Conservation (phyloP, 2,797 vertebrate species). For the Gymnothorax javanicus region DNA sequence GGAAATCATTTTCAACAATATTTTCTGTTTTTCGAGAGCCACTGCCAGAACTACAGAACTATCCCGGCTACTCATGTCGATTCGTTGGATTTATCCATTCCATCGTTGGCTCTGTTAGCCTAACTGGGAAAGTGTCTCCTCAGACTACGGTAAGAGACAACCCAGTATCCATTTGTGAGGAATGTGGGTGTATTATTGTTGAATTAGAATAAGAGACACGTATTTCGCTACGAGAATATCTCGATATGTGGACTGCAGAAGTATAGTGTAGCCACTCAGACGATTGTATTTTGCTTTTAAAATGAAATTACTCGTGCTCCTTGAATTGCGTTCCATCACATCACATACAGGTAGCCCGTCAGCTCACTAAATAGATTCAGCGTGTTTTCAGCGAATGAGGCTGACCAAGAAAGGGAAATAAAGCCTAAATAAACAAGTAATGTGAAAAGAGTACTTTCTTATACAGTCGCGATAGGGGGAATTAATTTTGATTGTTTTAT, state of each 20-base stretch:
- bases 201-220: background rate
- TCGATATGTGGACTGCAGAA: background rate
- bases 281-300: background rate
- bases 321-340: slow-evolving; percentile 28
- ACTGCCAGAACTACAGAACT: slow-evolving; percentile 56
- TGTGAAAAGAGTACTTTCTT: background rate
- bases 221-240: background rate
- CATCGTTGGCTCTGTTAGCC: slow-evolving; percentile 19
- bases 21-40: slow-evolving; percentile 66
- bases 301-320: background rate
- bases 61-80: slow-evolving; percentile 40
- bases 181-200: slow-evolving; percentile 10
- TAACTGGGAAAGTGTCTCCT: slow-evolving; percentile 41
- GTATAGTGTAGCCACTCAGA: background rate
- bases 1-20: slow-evolving; percentile 59
- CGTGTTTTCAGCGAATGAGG: background rate
- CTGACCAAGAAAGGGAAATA: background rate
- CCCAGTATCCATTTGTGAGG: background rate
- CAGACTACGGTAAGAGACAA: slow-evolving; percentile 57
- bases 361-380: background rate
- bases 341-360: slow-evolving; percentile 20
- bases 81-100: slow-evolving; percentile 16
- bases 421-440: background rate
- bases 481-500: background rate
- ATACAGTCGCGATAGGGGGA: background rate